These are phyloP conservation scores for Pipistrellus nathusii DNA, from an alignment of 2,797 vertebrate species.

Conservation along the genomic window DNA sequence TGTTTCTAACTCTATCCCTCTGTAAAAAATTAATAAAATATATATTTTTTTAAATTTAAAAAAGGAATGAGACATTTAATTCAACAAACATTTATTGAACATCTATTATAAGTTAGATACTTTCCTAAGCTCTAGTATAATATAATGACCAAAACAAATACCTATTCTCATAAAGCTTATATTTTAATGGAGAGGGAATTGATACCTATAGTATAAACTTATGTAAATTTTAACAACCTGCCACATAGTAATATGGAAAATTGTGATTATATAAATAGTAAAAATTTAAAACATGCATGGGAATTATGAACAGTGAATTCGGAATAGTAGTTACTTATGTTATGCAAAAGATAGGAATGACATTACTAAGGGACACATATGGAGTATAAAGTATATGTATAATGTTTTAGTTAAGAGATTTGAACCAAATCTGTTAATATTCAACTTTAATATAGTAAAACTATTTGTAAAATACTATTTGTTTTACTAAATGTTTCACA, in stretches of 20 bases:
- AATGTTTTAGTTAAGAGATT: slow-evolving; percentile 33
- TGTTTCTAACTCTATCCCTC: too few species aligned
- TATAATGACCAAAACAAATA: neutral
- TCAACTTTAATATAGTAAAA: slow-evolving; percentile 21
- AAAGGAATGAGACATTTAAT: neutral
- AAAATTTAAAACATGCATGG: neutral
- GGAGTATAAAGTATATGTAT: neutral
- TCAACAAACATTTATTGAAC: neutral
- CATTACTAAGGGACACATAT: neutral
- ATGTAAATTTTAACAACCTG: slow-evolving; percentile 19
- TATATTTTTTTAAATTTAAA: too few species aligned
- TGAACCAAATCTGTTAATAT: slow-evolving; percentile 3
- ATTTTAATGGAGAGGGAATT: neutral
- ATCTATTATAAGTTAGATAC: neutral
- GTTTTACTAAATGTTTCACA: slow-evolving; percentile 50
- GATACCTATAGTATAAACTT: neutral
- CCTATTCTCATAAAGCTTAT: slow-evolving; percentile 27
- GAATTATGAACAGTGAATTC: neutral
- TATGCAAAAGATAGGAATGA: neutral
- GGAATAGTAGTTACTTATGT: neutral
- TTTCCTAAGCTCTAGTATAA: neutral
- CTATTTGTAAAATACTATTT: neutral
- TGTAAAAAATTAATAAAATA: too few species aligned
- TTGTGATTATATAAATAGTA: neutral
- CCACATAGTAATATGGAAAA: neutral